Percentiles rank a stretch among this genome's conserved stretches.
phyloP scores from a whole-genome alignment of 2,797 vertebrate genomes.

The Notoglanidium macrostoma region DNA sequence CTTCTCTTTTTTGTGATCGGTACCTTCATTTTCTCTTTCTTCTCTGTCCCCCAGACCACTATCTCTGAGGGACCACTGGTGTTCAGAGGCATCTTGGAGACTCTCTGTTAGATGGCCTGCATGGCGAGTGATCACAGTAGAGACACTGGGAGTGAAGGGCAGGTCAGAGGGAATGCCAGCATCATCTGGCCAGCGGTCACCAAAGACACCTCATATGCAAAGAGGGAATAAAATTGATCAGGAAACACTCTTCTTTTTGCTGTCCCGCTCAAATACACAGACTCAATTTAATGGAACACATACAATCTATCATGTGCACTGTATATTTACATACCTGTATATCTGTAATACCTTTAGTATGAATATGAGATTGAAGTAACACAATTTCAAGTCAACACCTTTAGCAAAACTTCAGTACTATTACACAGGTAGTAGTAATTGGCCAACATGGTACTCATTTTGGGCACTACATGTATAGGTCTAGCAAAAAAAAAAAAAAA shows the following conservation, averaged over 20 bases:
- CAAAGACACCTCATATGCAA: conserved; percentile 74
- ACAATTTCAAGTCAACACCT: not conserved
- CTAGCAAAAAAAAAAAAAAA: not conserved
- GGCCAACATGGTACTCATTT: not conserved
- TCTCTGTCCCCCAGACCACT: conserved; percentile 66
- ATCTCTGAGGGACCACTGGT: conserved; percentile 65
- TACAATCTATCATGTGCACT: not conserved
- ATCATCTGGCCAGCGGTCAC: conserved; percentile 69
- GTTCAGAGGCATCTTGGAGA: conserved; percentile 61
- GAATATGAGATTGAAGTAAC: not conserved
- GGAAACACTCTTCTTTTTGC: conserved; percentile 21
- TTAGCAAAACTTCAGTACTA: not conserved
- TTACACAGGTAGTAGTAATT: not conserved
- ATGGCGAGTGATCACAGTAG: conserved; percentile 74
- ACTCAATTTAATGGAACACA: not conserved
- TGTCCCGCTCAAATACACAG: not conserved
- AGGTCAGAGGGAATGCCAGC: conserved; percentile 69
- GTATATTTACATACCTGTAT: not conserved
- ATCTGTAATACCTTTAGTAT: not conserved
- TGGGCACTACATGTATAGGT: not conserved
- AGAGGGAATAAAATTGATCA: conserved; percentile 70
- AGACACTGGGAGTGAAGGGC: conserved; percentile 76
- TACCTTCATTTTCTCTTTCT: conserved; percentile 69
- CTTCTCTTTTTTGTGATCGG: conserved; percentile 75
- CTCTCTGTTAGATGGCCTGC: conserved; percentile 64